A percentile compares a stretch with the other conserved stretches of the same genome.
These are phyloP conservation scores for Pecten maximus DNA, from an alignment of 2,888 invertebrate species.

Conservation along the genomic window DNA sequence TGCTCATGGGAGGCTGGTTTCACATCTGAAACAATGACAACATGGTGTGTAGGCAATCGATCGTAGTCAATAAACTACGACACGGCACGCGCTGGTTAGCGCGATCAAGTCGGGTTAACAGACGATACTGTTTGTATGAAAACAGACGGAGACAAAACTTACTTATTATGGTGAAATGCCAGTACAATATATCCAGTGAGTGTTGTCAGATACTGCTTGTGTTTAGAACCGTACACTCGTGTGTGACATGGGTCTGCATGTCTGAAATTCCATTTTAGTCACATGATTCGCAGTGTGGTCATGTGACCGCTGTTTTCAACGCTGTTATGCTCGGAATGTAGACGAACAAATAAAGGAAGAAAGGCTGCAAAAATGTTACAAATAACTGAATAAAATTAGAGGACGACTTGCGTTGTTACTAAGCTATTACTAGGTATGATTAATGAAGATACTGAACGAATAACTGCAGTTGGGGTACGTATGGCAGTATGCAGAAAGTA, in stretches of 20 bases:
- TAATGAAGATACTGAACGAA: not conserved
- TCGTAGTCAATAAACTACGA: conserved; percentile 29
- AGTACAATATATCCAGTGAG: not conserved
- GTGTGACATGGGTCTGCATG: conserved; percentile 55
- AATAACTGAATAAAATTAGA: conserved; percentile 33
- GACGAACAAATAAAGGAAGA: conserved; percentile 30
- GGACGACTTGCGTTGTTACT: not conserved
- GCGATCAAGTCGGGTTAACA: not conserved
- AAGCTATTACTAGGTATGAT: not conserved
- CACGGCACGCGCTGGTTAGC: not conserved
- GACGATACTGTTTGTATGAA: conserved; percentile 13
- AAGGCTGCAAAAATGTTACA: conserved; percentile 10
- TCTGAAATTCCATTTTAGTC: conserved; percentile 58
- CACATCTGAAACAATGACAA: conserved; percentile 35
- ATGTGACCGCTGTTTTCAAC: conserved; percentile 50
- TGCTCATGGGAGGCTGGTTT: conserved; percentile 29
- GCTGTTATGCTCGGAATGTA: conserved; percentile 27
- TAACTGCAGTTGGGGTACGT: not conserved
- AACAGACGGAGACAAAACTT: not conserved
- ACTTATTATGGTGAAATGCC: conserved; percentile 1
- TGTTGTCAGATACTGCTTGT: conserved; percentile 22
- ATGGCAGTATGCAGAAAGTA: not conserved
- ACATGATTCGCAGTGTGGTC: conserved; percentile 55
- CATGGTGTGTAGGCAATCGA: conserved; percentile 11
- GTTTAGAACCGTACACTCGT: conserved; percentile 39